Base-by-base conservation (phyloP, 2,113 vertebrate genomes). In the Micromys minutus region DNA sequence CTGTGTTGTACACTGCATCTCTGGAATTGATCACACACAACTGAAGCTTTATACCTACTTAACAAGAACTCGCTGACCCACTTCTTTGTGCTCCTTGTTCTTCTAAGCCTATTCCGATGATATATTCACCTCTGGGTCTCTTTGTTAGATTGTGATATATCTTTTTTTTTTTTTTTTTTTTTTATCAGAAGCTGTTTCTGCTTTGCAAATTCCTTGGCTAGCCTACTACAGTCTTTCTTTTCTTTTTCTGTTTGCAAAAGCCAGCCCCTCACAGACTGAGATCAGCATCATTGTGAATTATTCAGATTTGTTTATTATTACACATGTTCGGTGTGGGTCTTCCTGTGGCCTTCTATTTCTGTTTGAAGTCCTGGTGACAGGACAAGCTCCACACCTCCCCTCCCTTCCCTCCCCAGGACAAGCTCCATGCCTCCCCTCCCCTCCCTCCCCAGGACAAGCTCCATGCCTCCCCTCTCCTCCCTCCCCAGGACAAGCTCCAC, bases 341-440 rank as follows among this genome's bases (percentile, higher is more conserved):
- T 45, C 13, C 22, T 63, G 16, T n/a, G 21, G 16, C 3, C 79
- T 89, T 81, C 39, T 12, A 11, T 4, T 79, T 45, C 69, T 31
- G n/a, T 80, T 77, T n/a, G n/a, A n/a, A n/a, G 47, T 45, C 45
- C n/a, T 72, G 26, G 74, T 65, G 59, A 75, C 4, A 16, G 45
- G 29, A 2, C 3, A 9, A 63, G 5, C 24, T 61, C 21, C 69
- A 39, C 5, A 7, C 1, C 12, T 80, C n/a, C n/a, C 61, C 15
- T 26, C 15, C 4, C 3, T 6, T 24, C 26, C 22, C n/a, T 24
- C 26, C 22, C n/a, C 4, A 16, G 45, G 29, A 2, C 3, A 9
- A 63, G 5, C 24, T 61, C 21, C 69, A 39, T 5, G 8, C 1
- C 12, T 80, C n/a, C n/a, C 61, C 15, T 26, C 15, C 4, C 3